A percentile compares a stretch with the other conserved stretches of the same genome.
These are phyloP conservation scores for Drosophila fuyamai DNA, from an alignment of 1,140 invertebrate genomes.

Conservation along the genomic window DNA sequence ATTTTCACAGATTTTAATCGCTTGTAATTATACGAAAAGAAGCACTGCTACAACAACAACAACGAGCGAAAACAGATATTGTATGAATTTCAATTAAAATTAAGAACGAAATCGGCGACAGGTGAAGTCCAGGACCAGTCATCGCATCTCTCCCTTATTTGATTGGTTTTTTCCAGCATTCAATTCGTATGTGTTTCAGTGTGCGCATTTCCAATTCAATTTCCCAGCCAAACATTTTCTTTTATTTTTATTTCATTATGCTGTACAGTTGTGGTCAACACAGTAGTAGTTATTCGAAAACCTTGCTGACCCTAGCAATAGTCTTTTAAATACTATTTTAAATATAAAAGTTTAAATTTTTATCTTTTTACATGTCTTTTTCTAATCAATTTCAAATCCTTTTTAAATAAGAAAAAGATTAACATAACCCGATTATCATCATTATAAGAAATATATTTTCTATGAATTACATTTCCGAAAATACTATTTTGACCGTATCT, in stretches of 20 bases:
- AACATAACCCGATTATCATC: no score
- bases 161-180: constrained; percentile 71
- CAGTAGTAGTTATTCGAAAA: background rate
- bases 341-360: no score
- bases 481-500: constrained; percentile 17
- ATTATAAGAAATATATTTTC: background rate
- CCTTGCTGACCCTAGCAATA: no score
- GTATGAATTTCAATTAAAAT: constrained; percentile 74
- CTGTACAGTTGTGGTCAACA: constrained; percentile 3
- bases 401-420: no score
- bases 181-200: constrained; percentile 40
- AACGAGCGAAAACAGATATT: constrained; percentile 8
- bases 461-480: background rate
- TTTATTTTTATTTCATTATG: constrained; percentile 76
- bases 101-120: constrained; percentile 61
- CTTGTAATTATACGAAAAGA: constrained; percentile 66
- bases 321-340: no score
- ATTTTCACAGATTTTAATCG: constrained; percentile 81
- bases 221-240: constrained; percentile 43
- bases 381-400: background rate
- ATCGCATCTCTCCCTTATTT: constrained; percentile 50
- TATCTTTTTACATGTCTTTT: background rate
- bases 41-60: constrained; percentile 8
- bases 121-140: constrained; percentile 52
- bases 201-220: constrained; percentile 36